Base-by-base conservation (phyloP, 2,113 vertebrate genomes). In the Centropus bengalensis region DNA sequence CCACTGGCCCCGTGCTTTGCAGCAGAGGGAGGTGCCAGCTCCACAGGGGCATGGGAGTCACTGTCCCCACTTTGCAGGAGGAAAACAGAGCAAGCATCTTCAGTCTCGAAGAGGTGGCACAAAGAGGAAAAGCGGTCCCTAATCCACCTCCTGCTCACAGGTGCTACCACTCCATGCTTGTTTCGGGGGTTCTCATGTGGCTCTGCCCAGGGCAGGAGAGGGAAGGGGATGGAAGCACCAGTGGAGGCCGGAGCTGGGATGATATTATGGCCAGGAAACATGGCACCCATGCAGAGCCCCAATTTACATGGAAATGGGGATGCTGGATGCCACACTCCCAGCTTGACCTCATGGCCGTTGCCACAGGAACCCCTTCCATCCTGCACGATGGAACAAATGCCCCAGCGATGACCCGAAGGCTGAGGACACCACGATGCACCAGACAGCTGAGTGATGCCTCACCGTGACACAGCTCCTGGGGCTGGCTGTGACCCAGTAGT, bases 11-110 rank as follows among this genome's bases (percentile, higher is more conserved):
- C 1, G 4, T 28, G 69, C 6, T 66, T 22, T n/a, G 91, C 91
- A 82, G 91, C 33, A 49, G 68, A 45, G 4, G 8, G 80, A 85
- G 54, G 19, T 69, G 9, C 13, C 84, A 58, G 87, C 1, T 21
- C 33, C 2, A 2, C 1, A 3, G 36, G 36, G 36, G 38, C 2
- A 6, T 1, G 2, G 11, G n/a, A 42, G 67, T 4, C 0, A 0
- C 40, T 18, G 2, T 26, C 75, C 55, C 38, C 2, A 1, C 42
- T 49, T 55, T 22, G 75, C 68, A 51, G 83, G 91, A 58, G 52
- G 73, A 56, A 59, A 62, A 26, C 0, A 1, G 45, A 55, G 58
- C 0, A 3, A 68, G 66, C 55, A 30, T 44, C 60, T n/a, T 81
- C 69, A 36, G 51, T 27, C n/a, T 38, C 5, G 1, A 44, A 66